Conservation (phyloP, 2,113 vertebrate genomes). For the Brachyhypopomus occidentalis region DNA sequence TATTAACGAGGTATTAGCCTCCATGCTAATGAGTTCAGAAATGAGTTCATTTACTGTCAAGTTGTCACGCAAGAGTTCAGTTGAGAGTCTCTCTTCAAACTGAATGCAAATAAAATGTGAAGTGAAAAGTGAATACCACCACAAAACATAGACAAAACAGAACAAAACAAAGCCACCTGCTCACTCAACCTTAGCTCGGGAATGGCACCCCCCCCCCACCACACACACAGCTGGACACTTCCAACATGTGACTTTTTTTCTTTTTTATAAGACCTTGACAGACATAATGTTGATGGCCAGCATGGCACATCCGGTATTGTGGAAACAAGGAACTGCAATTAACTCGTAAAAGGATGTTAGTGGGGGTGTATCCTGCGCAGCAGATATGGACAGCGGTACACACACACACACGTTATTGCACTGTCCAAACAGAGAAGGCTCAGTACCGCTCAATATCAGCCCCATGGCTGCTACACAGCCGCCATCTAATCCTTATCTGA, state of each 20-base stretch:
- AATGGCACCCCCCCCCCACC: neutral
- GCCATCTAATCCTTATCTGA: conserved; percentile 6
- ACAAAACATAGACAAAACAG: neutral
- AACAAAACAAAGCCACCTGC: conserved; percentile 1
- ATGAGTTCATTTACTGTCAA: neutral
- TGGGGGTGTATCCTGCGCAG: conserved; percentile 12
- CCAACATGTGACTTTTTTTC: neutral
- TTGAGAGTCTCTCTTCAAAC: neutral
- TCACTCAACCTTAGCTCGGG: neutral
- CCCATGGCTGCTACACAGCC: neutral
- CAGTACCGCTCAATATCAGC: conserved; percentile 9
- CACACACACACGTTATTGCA: conserved; percentile 27
- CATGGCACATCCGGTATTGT: neutral
- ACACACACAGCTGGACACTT: conserved; percentile 5
- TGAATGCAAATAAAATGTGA: conserved; percentile 36
- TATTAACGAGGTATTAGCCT: neutral
- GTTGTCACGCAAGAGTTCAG: neutral
- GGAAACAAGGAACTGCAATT: conserved; percentile 42
- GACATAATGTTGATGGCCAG: conserved; percentile 25
- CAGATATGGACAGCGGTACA: conserved; percentile 7
- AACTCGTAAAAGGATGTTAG: conserved; percentile 33
- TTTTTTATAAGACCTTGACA: conserved; percentile 17
- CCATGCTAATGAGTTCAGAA: neutral
- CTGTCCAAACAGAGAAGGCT: conserved; percentile 31
- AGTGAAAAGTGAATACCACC: neutral